Evolutionary conservation across 2,888 invertebrate species (phyloP), one percentile per base, ranked within the genome.

Genomic region (Spisula subtruncata): DNA sequence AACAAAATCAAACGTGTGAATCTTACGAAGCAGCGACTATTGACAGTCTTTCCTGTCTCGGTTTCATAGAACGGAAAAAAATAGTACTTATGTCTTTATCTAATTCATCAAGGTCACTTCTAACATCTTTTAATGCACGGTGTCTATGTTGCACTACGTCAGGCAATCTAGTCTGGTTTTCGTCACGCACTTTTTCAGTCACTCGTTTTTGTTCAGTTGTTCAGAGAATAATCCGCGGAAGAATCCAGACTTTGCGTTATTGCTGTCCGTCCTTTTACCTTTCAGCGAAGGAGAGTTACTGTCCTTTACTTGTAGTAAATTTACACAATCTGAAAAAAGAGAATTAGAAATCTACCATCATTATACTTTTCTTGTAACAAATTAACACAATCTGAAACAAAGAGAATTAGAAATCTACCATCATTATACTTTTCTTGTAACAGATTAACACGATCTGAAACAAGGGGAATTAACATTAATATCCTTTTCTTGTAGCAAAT

Each of bases 291-390:
- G 25, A 54, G 60, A 81, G 14, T 83, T n/a, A 0, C 86, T 60
- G 20, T 83, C 66, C 51, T 81, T 81, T n/a, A 85, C 87, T 54
- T 85, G 87, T n/a, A 89, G 60, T 35, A 89, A 80, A 25, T 54
- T 41, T 16, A 46, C 20, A 56, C 87, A 87, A 25, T 85, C 89
- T 89, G 54, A 20, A 87, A 84, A n/a, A n/a, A n/a, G n/a, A n/a
- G n/a, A n/a, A n/a, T n/a, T n/a, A n/a, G n/a, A n/a, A n/a, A n/a
- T n/a, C n/a, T n/a, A n/a, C n/a, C n/a, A n/a, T n/a, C n/a, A n/a
- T n/a, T n/a, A n/a, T n/a, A n/a, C n/a, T n/a, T n/a, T n/a, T n/a
- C n/a, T n/a, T n/a, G n/a, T n/a, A n/a, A n/a, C n/a, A n/a, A n/a
- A n/a, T n/a, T n/a, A n/a, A n/a, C n/a, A n/a, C n/a, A n/a, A n/a